Conservation (phyloP, 2,113 vertebrate species). For the Pristiophorus japonicus region DNA sequence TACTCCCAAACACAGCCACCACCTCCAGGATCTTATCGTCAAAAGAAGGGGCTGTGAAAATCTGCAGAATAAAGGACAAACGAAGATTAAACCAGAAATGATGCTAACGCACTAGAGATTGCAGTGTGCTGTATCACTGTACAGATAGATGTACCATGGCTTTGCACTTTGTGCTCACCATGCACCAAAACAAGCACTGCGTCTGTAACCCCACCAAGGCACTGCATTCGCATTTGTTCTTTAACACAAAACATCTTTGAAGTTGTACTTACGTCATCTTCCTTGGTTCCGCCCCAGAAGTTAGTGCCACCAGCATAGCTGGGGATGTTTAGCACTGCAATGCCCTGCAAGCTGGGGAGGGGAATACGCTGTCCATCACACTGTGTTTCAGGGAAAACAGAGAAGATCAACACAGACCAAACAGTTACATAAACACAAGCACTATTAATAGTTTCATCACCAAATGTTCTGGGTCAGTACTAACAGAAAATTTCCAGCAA, state of each 20-base stretch:
- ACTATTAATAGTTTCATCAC: not conserved
- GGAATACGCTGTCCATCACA: conserved; percentile 84
- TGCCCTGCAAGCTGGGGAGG: conserved; percentile 85
- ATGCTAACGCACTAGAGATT: not conserved
- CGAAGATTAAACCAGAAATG: not conserved
- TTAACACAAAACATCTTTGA: not conserved
- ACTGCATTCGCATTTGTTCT: not conserved
- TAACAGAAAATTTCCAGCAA: not conserved
- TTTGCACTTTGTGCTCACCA: not conserved
- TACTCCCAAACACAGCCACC: conserved; percentile 93
- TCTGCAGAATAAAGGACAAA: too few relatives aligned
- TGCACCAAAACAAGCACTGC: not conserved
- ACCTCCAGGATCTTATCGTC: conserved; percentile 97
- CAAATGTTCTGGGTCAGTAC: not conserved
- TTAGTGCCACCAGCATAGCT: conserved; percentile 91
- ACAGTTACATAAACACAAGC: not conserved
- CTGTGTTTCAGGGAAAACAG: conserved; percentile 48
- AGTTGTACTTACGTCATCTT: conserved; percentile 75
- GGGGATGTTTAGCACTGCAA: conserved; percentile 88
- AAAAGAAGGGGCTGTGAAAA: conserved; percentile 87
- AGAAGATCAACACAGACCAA: not conserved
- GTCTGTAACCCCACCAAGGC: not conserved
- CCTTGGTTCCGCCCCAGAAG: conserved; percentile 94
- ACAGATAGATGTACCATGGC: not conserved
- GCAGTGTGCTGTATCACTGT: not conserved